Evolutionary conservation across 2,888 invertebrate genomes (phyloP).

Genomic region (Alviniconcha strummeri): DNA sequence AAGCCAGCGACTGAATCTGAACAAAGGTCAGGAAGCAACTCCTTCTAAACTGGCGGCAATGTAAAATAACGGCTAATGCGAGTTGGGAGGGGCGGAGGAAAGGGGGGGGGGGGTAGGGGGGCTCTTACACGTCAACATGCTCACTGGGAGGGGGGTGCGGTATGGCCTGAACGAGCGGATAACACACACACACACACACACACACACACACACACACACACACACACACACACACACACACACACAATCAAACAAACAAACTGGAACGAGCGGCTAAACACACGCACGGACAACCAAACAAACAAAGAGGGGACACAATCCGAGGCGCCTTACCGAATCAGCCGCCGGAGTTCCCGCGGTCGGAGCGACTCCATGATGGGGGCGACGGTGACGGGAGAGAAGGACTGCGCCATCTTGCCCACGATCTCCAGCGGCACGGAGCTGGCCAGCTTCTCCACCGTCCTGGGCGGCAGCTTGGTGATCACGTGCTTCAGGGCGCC

Average conservation of each 20-base stretch:
- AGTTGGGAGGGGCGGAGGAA: background rate
- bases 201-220: background rate
- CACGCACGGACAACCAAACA: no score
- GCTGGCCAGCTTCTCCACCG: constrained; percentile 31
- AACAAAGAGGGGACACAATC: no score
- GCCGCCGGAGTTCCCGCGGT: constrained; percentile 14
- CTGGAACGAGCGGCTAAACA: no score
- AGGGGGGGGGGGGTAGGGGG: no score
- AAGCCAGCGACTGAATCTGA: background rate
- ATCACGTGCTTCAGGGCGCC: constrained; percentile 26
- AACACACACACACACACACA: background rate
- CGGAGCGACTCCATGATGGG: constrained; percentile 31
- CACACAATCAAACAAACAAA: no score
- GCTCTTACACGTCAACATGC: background rate
- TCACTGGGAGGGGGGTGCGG: background rate
- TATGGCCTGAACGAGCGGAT: background rate
- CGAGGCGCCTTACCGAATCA: constrained; percentile 1
- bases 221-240: background rate
- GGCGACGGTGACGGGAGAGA: constrained; percentile 23
- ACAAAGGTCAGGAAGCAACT: no score
- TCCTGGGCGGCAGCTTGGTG: constrained; percentile 27
- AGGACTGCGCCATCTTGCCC: constrained; percentile 26
- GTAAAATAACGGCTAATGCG: background rate
- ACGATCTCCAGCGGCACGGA: constrained; percentile 25
- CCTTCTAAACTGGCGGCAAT: no score